Conservation (phyloP, 2,888 invertebrate genomes). For the Ormyrus thymus region DNA sequence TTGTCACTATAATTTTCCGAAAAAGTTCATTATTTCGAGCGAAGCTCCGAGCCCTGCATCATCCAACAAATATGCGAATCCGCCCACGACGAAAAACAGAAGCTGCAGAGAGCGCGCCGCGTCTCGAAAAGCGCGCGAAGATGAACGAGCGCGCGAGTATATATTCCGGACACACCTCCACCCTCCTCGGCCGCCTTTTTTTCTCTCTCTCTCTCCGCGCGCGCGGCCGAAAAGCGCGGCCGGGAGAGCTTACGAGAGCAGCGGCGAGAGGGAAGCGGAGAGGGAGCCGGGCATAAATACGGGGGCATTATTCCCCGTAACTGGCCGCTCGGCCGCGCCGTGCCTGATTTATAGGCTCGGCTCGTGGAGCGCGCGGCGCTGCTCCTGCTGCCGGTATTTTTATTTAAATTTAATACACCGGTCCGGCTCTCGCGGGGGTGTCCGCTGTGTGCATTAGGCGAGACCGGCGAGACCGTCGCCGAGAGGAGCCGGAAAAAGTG, state of each 20-base stretch:
- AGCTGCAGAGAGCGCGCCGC: background rate
- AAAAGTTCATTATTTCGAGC: background rate
- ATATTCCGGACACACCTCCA: background rate
- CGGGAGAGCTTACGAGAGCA: background rate
- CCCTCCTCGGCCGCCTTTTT: background rate
- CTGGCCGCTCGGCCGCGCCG: constrained; percentile 65
- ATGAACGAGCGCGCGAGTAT: constrained; percentile 1
- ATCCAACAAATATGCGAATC: background rate
- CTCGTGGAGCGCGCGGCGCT: constrained; percentile 56
- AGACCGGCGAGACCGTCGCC: background rate
- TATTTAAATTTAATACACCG: constrained; percentile 74
- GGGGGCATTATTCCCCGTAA: constrained; percentile 70
- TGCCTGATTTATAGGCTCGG: constrained; percentile 72
- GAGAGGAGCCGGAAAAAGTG: background rate
- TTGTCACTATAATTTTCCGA: too few species aligned
- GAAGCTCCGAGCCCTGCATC: background rate
- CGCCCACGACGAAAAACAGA: constrained; percentile 11
- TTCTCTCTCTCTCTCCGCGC: background rate
- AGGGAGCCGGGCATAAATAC: constrained; percentile 69
- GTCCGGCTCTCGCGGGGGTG: constrained; percentile 60
- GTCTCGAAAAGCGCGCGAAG: background rate
- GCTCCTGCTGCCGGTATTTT: constrained; percentile 71
- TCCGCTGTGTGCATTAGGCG: constrained; percentile 39
- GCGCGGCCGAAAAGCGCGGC: background rate
- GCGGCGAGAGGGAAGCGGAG: background rate